A percentile compares a stretch with the other conserved stretches of the same genome.
Conservation (phyloP, 2,797 vertebrate genomes). For the Enteromius thamalakanensis region DNA sequence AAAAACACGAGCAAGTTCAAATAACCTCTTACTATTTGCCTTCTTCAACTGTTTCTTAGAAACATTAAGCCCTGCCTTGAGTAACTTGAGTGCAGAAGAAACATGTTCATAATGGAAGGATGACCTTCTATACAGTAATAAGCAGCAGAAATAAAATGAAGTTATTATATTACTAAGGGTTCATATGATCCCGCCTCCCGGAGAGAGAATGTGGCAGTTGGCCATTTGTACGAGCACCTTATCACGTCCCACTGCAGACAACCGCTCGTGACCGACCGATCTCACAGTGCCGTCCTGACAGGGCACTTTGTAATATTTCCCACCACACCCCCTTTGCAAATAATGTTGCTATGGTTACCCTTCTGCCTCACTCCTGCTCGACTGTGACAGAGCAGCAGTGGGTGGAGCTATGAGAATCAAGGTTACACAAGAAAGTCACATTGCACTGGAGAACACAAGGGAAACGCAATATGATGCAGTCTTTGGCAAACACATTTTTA, state of each 20-base stretch:
- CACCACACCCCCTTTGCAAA: conserved; percentile 50
- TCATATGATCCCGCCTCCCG: conserved; percentile 50
- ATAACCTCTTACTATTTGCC: conserved; percentile 6
- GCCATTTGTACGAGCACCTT: conserved; percentile 50
- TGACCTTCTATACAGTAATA: conserved; percentile 22
- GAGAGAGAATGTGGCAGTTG: conserved; percentile 47
- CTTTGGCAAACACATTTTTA: not conserved
- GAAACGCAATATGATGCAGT: not conserved
- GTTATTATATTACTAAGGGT: conserved; percentile 53
- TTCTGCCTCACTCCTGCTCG: conserved; percentile 50
- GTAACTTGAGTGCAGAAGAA: not conserved
- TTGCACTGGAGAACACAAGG: conserved; percentile 7
- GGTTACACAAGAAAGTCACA: conserved; percentile 51
- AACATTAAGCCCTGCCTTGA: not conserved
- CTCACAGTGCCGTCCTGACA: conserved; percentile 59
- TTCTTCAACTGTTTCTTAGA: not conserved
- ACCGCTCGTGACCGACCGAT: conserved; percentile 69
- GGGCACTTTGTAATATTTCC: conserved; percentile 48
- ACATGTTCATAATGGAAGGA: too few species aligned
- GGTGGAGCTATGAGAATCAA: conserved; percentile 53
- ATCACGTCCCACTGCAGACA: conserved; percentile 81
- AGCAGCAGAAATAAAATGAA: conserved; percentile 51
- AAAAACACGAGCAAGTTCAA: conserved; percentile 11
- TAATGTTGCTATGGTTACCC: conserved; percentile 68
- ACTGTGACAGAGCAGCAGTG: conserved; percentile 61